phyloP scores from a whole-genome alignment of 2,113 vertebrate genomes.

The Artemisiospiza belli region DNA sequence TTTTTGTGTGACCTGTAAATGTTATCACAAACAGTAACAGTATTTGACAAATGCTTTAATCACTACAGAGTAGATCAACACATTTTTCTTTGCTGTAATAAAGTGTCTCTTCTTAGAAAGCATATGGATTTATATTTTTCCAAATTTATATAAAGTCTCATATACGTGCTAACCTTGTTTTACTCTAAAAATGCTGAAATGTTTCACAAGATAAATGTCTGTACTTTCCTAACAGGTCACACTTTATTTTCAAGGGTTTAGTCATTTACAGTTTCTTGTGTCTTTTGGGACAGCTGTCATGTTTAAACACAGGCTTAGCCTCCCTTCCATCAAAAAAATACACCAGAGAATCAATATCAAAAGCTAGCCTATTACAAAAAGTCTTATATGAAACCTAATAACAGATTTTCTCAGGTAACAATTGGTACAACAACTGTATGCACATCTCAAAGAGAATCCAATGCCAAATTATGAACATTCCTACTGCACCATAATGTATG shows the following conservation, averaged over 20 bases:
- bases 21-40: slow-evolving; percentile 48
- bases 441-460: background rate
- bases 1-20: slow-evolving; percentile 59
- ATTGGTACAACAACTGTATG: background rate
- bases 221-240: background rate
- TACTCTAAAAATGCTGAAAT: slow-evolving; percentile 27
- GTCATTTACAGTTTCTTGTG: slow-evolving; percentile 22
- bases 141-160: slow-evolving; percentile 55
- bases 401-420: background rate
- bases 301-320: slow-evolving; percentile 50
- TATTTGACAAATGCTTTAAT: slow-evolving; percentile 75
- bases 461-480: background rate
- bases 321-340: background rate
- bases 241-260: slow-evolving; percentile 41
- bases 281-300: slow-evolving; percentile 37
- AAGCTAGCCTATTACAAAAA: background rate
- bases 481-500: background rate
- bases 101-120: slow-evolving; percentile 67
- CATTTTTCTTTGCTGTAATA: slow-evolving; percentile 76
- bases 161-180: background rate
- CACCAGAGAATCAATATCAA: background rate
- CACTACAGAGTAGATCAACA: slow-evolving; percentile 55
- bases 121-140: slow-evolving; percentile 63
- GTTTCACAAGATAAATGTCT: slow-evolving; percentile 42
- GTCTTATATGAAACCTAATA: slow-evolving; percentile 6